Percentiles rank a stretch among this genome's conserved stretches.
Conservation (phyloP, 2,797 vertebrate species). For the Poeciliopsis infans region DNA sequence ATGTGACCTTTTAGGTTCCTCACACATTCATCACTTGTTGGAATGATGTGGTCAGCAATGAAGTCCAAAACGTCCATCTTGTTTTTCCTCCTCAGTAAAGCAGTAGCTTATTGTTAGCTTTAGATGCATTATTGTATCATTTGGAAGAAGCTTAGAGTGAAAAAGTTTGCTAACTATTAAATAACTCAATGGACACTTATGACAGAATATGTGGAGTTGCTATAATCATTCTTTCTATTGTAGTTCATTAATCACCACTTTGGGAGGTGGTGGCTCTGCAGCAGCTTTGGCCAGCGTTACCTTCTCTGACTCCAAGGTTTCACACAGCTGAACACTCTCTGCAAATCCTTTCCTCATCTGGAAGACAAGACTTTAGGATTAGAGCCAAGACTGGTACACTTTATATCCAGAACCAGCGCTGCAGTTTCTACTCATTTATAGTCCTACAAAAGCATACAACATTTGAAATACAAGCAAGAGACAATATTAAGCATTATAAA, state of each 20-base stretch:
- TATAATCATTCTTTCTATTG: not conserved
- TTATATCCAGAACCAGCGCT: not conserved
- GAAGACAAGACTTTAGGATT: slow-evolving; percentile 17
- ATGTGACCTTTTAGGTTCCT: not conserved
- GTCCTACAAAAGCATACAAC: not conserved
- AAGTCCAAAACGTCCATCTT: not conserved
- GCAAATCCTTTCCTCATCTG: slow-evolving; percentile 79
- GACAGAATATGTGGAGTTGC: no score
- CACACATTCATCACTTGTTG: not conserved
- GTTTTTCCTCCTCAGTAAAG: not conserved
- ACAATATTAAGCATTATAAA: no score
- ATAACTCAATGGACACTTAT: not conserved
- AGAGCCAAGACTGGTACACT: not conserved
- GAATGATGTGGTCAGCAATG: not conserved
- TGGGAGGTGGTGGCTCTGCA: not conserved
- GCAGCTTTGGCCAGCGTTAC: slow-evolving; percentile 56
- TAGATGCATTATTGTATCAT: not conserved
- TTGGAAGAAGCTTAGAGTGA: not conserved
- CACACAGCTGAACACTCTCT: slow-evolving; percentile 86
- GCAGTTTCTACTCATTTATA: no score
- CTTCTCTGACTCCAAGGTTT: slow-evolving; percentile 83
- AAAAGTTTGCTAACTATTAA: not conserved
- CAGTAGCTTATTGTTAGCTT: not conserved
- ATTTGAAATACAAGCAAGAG: no score
- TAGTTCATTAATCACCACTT: not conserved